Percentiles rank a stretch among this genome's conserved stretches.
phyloP scores from a whole-genome alignment of 2,113 vertebrate genomes.

The Chitala chitala region DNA sequence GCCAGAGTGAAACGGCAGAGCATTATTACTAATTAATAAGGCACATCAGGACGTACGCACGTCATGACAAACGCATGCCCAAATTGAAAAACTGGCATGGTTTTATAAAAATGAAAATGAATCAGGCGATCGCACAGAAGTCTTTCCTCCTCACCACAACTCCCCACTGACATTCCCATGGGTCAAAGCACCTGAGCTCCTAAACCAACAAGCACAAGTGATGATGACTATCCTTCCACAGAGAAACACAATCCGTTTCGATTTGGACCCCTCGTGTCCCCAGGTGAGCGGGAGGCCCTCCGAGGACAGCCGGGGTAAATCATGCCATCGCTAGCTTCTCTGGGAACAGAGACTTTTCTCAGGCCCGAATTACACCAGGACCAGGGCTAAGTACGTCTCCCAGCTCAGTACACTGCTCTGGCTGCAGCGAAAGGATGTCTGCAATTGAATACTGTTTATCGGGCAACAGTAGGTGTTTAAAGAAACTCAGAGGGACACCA shows the following conservation, averaged over 20 bases:
- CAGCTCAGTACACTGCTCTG: background rate
- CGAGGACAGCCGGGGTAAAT: background rate
- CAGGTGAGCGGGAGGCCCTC: background rate
- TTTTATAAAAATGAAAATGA: no score
- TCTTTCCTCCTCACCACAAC: background rate
- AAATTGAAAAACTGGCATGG: no score
- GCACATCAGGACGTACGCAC: no score
- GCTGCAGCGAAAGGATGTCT: background rate
- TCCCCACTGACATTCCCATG: background rate
- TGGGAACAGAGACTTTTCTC: background rate
- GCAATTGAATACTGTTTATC: background rate
- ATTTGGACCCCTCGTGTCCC: background rate
- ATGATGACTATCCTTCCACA: background rate
- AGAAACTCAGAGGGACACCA: background rate
- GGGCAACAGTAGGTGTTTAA: background rate
- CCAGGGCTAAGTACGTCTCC: background rate
- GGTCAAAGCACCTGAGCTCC: background rate
- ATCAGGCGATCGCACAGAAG: no score
- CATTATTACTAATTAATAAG: no score
- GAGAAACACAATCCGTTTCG: background rate
- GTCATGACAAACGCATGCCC: no score
- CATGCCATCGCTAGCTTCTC: background rate
- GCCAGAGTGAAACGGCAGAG: no score
- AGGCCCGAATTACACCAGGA: background rate
- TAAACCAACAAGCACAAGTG: background rate